Base-by-base conservation (phyloP, 2,888 invertebrate genomes). In the Nyleta sp. region DNA sequence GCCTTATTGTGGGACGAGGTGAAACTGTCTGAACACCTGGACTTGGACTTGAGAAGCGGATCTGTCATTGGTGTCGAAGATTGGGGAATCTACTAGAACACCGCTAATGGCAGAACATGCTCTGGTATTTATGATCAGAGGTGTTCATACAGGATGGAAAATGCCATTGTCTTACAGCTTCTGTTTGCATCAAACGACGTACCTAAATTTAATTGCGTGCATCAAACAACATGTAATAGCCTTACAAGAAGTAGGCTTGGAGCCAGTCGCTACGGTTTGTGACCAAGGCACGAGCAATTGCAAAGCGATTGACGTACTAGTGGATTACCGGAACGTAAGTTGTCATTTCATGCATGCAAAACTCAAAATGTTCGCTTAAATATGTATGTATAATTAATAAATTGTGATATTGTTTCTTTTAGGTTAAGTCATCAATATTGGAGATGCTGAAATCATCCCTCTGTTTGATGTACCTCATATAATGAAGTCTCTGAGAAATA, bases 381-480 rank as follows among this genome's bases (percentile, higher is more conserved):
- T 10, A 5, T n/a, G n/a, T n/a, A n/a, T n/a, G n/a, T n/a, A n/a
- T n/a, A n/a, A n/a, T n/a, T n/a, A n/a, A n/a, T n/a, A n/a, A n/a
- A n/a, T n/a, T n/a, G n/a, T n/a, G n/a, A n/a, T n/a, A 35, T 35
- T 35, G n/a, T 35, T 35, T 3, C 2, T 35, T 3, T 35, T 11
- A 35, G 11, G 13, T 8, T 5, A 35, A 2, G n/a, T 35, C 6
- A 38, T 38, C 38, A 38, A 38, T 11, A 11, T 50, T 6, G 17
- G 22, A n/a, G 2, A 50, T 13, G 28, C 2, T 22, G 75, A 80
- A 59, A 46, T 80, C 33, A 35, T 80, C 13, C 77, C 74, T 3
- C 48, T 80, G 13, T 78, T 44, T 28, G 57, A 57, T 28, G 10
- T 57, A 0, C 57, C 42, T 17, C 57, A 42, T 28, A 7, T 57